These are phyloP conservation scores for Amia ocellicauda DNA, from an alignment of 2,113 vertebrate genomes.

Conservation along the genomic window DNA sequence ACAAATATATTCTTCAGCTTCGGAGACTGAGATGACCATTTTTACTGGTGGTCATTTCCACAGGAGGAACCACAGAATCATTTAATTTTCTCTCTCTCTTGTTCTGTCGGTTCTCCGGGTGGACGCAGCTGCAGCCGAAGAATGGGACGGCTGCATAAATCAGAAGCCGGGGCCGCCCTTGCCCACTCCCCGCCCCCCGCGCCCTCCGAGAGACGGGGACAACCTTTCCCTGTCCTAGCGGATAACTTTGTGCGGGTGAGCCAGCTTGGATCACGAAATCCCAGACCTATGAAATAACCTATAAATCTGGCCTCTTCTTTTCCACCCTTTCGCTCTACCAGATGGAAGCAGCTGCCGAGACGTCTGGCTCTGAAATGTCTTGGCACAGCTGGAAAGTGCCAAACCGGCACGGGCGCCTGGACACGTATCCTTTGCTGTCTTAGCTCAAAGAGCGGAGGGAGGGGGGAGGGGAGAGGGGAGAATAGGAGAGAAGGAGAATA, in stretches of 20 bases:
- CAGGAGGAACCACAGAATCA: no score
- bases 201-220: no score
- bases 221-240: background rate
- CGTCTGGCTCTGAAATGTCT: background rate
- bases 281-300: background rate
- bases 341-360: no score
- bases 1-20: no score
- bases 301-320: background rate
- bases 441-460: conserved; percentile 25
- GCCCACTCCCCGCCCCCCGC: no score
- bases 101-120: no score
- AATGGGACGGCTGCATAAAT: no score
- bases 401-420: conserved; percentile 36
- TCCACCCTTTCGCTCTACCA: background rate
- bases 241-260: background rate
- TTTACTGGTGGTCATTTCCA: no score
- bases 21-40: no score
- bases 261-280: background rate
- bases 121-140: no score
- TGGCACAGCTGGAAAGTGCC: conserved; percentile 41
- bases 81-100: no score
- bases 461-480: conserved; percentile 24
- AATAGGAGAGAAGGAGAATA: conserved; percentile 28
- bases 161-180: no score
- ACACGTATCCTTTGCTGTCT: conserved; percentile 42